Conservation (phyloP, 2,888 invertebrate genomes). For the Eilema griseolum region DNA sequence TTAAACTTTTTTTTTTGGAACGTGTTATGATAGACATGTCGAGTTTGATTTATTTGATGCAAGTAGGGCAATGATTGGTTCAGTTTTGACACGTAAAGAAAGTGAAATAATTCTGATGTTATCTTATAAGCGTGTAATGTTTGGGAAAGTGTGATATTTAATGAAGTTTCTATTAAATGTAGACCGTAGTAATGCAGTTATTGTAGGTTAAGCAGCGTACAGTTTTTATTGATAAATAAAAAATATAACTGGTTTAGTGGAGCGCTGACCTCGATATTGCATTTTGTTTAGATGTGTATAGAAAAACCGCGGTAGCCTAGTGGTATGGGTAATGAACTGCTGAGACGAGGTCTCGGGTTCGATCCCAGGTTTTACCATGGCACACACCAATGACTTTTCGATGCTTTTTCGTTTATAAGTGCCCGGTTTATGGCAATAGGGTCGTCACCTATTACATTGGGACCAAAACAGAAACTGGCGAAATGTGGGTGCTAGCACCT, state of each 20-base stretch:
- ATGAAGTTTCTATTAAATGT: slow-evolving; percentile 7
- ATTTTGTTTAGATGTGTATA: not conserved
- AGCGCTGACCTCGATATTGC: not conserved
- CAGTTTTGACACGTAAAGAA: slow-evolving; percentile 8
- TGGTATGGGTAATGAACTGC: no score
- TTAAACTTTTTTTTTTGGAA: no score
- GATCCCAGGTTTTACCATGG: no score
- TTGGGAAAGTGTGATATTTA: slow-evolving; percentile 14
- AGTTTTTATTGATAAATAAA: not conserved
- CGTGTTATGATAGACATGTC: slow-evolving; percentile 26
- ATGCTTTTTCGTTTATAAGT: no score
- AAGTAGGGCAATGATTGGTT: slow-evolving; percentile 33
- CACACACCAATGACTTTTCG: no score
- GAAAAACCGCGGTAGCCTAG: no score
- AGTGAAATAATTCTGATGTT: slow-evolving; percentile 9
- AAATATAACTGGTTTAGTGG: not conserved
- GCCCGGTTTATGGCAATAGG: no score
- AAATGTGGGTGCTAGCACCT: no score
- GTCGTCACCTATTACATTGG: no score
- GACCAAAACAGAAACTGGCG: no score
- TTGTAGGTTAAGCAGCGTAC: not conserved
- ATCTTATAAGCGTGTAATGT: slow-evolving; percentile 9
- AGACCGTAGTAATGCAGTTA: not conserved
- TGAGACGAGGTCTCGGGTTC: no score
- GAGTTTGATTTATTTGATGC: slow-evolving; percentile 35